These are phyloP conservation scores for Ochlodes sylvanus DNA, from an alignment of 2,888 invertebrate genomes.

Conservation along the genomic window DNA sequence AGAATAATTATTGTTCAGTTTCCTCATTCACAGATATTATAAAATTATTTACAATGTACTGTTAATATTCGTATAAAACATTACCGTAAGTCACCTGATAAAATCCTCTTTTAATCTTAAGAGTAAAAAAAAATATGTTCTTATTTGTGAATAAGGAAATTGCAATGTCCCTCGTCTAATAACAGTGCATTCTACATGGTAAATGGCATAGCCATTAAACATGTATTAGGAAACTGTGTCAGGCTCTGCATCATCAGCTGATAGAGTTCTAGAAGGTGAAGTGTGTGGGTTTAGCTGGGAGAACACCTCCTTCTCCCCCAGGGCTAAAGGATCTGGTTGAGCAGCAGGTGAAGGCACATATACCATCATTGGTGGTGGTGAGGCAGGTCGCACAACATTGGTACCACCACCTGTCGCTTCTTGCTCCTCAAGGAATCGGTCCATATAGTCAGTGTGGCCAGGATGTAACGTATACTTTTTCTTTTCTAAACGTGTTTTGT, in stretches of 20 bases:
- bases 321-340: conserved; percentile 77
- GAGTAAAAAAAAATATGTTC: conserved; percentile 33
- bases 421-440: conserved; percentile 95
- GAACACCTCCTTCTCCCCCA: conserved; percentile 81
- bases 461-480: conserved; percentile 97
- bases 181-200: conserved; percentile 62
- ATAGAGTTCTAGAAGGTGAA: conserved; percentile 67
- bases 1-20: conserved; percentile 23
- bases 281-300: conserved; percentile 74
- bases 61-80: conserved; percentile 52
- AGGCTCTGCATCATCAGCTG: conserved; percentile 75
- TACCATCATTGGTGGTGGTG: conserved; percentile 87
- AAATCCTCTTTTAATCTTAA: conserved; percentile 29
- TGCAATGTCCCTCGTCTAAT: conserved; percentile 37
- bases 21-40: conserved; percentile 64
- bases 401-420: conserved; percentile 86
- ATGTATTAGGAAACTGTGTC: conserved; percentile 76
- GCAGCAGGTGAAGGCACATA: conserved; percentile 70
- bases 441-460: conserved; percentile 97
- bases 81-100: conserved; percentile 34
- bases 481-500: conserved; percentile 95
- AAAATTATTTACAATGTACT: conserved; percentile 75
- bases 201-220: conserved; percentile 60
- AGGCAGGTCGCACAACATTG: conserved; percentile 80
- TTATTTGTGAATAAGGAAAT: conserved; percentile 61